Base-by-base conservation (phyloP, 2,113 vertebrate species). In the Gobio gobio region DNA sequence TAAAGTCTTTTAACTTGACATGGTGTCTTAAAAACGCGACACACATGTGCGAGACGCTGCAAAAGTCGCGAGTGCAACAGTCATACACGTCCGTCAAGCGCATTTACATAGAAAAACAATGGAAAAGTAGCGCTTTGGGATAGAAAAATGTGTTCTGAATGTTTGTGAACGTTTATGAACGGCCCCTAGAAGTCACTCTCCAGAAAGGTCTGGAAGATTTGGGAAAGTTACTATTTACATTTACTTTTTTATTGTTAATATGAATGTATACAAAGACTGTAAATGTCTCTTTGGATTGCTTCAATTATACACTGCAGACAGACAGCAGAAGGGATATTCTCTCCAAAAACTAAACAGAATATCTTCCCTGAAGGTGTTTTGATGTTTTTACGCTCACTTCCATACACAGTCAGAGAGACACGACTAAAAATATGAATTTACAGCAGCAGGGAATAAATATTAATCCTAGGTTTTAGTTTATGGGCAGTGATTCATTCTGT, bases 401-500 rank as follows among this genome's bases (percentile, higher is more conserved):
- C 26, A 58, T 54, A 45, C 10, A 78, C 0, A 70, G 73, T 51
- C 74, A 36, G 49, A 56, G 74, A 56, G 14, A 14, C 29, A 43
- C 22, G 6, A 77, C 56, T 18, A 63, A 43, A 77, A 61, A 16
- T 58, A 51, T 20, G 72, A 76, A 78, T 85, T 78, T 59, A 85
- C 63, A 85, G 66, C 59, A 72, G 73, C 74, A 56, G 40, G 78
- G 66, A 59, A 80, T 73, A 58, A 80, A 80, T 85, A 73, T 78
- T 79, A 85, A 85, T 72, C 54, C 78, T 58, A 73, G 64, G 74
- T 73, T 85, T 80, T 80, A 61, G 77, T 80, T 85, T 85, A 85
- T 40, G 45, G 74, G 36, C 80, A 68, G 14, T 78, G 54, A 85
- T 72, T 85, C 78, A 82, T 85, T 49, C 51, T 70, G 49, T 78